Evolutionary conservation across 2,797 vertebrate genomes (phyloP), one percentile per base, ranked within the genome.

Genomic region (Coilia nasus): DNA sequence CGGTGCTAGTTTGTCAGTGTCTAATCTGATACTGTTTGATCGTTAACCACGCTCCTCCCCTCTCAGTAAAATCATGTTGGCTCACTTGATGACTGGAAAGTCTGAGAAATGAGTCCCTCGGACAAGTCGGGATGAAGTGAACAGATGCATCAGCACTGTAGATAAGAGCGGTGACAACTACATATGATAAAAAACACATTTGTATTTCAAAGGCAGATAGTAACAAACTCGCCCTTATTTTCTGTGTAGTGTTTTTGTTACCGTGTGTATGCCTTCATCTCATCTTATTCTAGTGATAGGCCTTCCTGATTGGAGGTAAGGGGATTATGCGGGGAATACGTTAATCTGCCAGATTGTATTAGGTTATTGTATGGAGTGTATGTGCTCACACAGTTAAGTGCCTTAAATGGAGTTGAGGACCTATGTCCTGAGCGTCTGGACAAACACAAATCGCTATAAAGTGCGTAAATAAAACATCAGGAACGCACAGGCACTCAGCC

Each of bases 321-420:
- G 15, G 21, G 71, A 78, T 78, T 78, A 78, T 78, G 35, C 1
- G 9, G 35, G 31, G 71, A 21, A 41, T 41, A 78, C 4, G 17
- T 78, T 78, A 78, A 78, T 78, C 71, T 78, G 71, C 28, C 28
- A 71, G 67, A 41, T 35, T 78, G 71, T 44, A 41, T 44, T 78
- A 78, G 71, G 71, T 44, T 78, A 78, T 78, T 3, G 35, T 44
- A 78, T 78, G 71, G 41, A 19, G 17, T 75, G 67, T 54, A 14
- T 54, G 50, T 75, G 67, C 14, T 41, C 71, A 44, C 31, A 17
- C 41, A 44, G 71, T 78, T 21, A 78, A 78, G 71, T 78, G 35
- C 31, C 31, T 78, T 7, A 78, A 19, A 78, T 78, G 71, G 71
- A 78, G 71, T 44, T 19, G 31, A 7, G 35, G 31, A 78, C 71